Base-by-base conservation (phyloP, 2,113 vertebrate species). In the Hassar affinis region DNA sequence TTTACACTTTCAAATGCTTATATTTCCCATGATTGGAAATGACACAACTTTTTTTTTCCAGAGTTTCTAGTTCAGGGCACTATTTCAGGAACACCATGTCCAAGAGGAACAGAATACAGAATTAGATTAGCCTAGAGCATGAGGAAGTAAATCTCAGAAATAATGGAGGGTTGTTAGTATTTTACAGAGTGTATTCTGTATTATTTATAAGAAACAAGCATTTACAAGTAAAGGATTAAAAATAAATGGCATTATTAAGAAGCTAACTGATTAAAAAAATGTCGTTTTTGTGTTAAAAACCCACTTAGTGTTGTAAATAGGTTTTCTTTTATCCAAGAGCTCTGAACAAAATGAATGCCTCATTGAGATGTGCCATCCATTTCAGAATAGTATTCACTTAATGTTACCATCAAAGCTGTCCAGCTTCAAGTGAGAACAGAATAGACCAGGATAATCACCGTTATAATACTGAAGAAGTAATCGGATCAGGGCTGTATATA, bases 41-140 rank as follows among this genome's bases (percentile, higher is more conserved):
- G 11, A 85, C 57, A 56, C 42, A 25, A 74, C 47, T 11, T 80
- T 25, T n/a, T 7, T 45, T 35, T 49, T 78, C 47, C 38, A 25
- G 72, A 64, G 57, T 82, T 64, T 62, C 47, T 82, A 54, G n/a
- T 82, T 81, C 15, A 64, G 8, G 78, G 51, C 49, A 52, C 25
- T 76, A 74, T 83, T 83, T 68, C 15, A 75, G 68, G 11, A 49
- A 35, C 66, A 61, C 59, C 10, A 52, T 47, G 45, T 81, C n/a
- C n/a, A 47, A 45, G 82, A 42, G 75, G 56, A 84, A 30, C 72
- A 54, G 85, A 72, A 82, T 79, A n/a, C 74, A 72, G 52, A 82
- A 83, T 83, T 69, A 74, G 68, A 80, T 75, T 68, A 66, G 57
- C 49, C 82, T 79, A 17, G 52, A 86, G 45, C 49, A 78, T 47